Conservation (phyloP, 2,113 vertebrate species). For the Datnioides undecimradiatus region DNA sequence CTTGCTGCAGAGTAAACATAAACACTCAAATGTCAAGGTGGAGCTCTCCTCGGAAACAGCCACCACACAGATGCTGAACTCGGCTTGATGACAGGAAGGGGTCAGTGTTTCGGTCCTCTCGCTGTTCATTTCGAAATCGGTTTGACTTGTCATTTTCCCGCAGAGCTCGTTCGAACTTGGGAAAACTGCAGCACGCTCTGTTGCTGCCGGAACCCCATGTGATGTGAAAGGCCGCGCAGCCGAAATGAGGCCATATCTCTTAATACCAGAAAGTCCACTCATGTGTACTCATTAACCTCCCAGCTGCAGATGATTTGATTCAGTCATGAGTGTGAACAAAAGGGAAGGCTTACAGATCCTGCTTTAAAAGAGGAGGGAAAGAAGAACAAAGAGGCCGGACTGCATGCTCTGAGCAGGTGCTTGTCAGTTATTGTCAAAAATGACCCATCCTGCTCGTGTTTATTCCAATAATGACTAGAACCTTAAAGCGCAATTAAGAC, state of each 20-base stretch:
- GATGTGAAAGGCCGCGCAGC: neutral
- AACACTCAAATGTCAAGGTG: constrained; percentile 28
- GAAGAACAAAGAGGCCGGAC: neutral
- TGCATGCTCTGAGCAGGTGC: neutral
- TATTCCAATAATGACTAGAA: neutral
- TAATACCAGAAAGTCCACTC: constrained; percentile 17
- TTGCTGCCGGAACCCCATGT: neutral
- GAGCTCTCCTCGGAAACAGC: neutral
- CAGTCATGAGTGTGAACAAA: neutral
- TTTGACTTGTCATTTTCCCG: neutral
- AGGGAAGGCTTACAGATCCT: neutral
- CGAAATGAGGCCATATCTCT: neutral
- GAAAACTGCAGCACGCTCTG: neutral
- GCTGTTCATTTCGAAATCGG: neutral
- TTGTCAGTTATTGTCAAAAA: neutral
- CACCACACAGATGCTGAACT: neutral
- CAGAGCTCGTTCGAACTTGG: neutral
- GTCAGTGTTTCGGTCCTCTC: neutral
- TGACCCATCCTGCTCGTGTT: neutral
- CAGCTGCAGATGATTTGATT: constrained; percentile 24
- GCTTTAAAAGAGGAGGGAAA: neutral
- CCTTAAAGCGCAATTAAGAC: neutral
- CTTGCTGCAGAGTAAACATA: constrained; percentile 31
- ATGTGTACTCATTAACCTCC: constrained; percentile 39
- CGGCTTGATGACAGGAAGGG: neutral